A percentile compares a stretch with the other conserved stretches of the same genome.
These are phyloP conservation scores for Drosophila cognata DNA, from an alignment of 2,888 invertebrate genomes.

Conservation along the genomic window DNA sequence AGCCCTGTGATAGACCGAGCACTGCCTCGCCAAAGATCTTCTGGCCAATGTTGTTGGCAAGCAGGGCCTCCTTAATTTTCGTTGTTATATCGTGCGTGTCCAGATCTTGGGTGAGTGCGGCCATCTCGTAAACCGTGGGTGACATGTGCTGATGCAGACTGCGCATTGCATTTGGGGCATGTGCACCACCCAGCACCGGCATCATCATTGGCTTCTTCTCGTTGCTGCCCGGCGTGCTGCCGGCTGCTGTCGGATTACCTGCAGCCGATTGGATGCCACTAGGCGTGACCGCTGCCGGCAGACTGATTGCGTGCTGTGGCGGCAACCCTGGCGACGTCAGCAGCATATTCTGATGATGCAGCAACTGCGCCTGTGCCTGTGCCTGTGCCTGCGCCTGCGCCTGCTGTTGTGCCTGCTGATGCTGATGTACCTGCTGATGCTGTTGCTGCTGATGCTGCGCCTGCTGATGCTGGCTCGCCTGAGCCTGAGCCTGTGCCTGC, in stretches of 20 bases:
- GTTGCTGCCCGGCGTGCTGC: conserved; percentile 27
- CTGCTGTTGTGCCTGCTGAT: conserved; percentile 49
- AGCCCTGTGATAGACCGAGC: conserved; percentile 97
- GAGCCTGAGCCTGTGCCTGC: conserved; percentile 82
- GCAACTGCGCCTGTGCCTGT: conserved; percentile 73
- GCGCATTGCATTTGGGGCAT: conserved; percentile 89
- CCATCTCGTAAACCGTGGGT: conserved; percentile 99
- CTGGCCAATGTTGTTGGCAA: conserved; percentile 99
- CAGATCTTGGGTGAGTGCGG: conserved; percentile 97
- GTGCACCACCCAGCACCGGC: conserved; percentile 88
- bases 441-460: conserved; percentile 33
- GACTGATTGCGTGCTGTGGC: conserved; percentile 90
- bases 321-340: conserved; percentile 91
- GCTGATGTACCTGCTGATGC: conserved; percentile 83
- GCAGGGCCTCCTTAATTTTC: conserved; percentile 97
- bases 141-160: conserved; percentile 93
- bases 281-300: conserved; percentile 86
- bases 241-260: conserved; percentile 8
- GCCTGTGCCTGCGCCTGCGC: conserved; percentile 72
- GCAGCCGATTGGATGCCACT: conserved; percentile 49
- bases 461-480: conserved; percentile 69
- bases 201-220: conserved; percentile 87
- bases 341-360: conserved; percentile 86
- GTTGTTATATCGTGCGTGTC: conserved; percentile 98
- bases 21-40: conserved; percentile 99